Percentiles rank a stretch among this genome's conserved stretches.
phyloP scores from a whole-genome alignment of 1,140 invertebrate genomes.

The Plectrocnemia conspersa region DNA sequence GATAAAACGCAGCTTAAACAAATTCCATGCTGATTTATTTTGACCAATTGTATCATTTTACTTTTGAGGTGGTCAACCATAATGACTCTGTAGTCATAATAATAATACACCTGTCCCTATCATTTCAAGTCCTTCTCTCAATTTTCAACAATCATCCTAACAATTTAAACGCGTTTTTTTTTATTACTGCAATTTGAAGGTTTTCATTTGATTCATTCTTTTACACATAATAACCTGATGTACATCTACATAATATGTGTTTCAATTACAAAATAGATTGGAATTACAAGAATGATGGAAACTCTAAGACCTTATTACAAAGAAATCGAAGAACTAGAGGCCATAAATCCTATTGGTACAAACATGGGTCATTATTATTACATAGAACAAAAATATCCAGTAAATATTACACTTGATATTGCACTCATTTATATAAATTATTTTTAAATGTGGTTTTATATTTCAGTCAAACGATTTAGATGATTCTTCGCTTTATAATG shows the following conservation, averaged over 20 bases:
- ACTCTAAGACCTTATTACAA: slow-evolving; percentile 51
- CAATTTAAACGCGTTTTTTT: not conserved
- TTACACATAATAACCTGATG: slow-evolving; percentile 8
- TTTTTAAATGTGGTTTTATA: no score
- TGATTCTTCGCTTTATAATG: no score
- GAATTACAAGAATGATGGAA: slow-evolving; percentile 59
- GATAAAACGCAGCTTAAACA: no score
- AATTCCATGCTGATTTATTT: no score
- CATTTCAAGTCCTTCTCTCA: slow-evolving; percentile 4
- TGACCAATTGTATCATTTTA: no score
- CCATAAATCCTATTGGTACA: slow-evolving; percentile 49
- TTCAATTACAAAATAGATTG: slow-evolving; percentile 46
- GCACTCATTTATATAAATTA: no score
- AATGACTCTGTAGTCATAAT: no score
- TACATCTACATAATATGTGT: slow-evolving; percentile 8
- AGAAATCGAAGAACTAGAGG: slow-evolving; percentile 43
- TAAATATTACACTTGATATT: no score
- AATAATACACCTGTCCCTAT: no score
- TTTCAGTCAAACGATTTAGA: no score
- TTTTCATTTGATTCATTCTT: not conserved
- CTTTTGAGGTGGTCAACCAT: no score
- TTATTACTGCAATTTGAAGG: not conserved
- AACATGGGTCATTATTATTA: slow-evolving; percentile 55
- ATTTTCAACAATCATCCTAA: not conserved
- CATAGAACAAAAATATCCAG: slow-evolving; percentile 29